Evolutionary conservation across 64 coral and sea anemone genomes (phyloP).

Genomic region (Pocillopora verrucosa): DNA sequence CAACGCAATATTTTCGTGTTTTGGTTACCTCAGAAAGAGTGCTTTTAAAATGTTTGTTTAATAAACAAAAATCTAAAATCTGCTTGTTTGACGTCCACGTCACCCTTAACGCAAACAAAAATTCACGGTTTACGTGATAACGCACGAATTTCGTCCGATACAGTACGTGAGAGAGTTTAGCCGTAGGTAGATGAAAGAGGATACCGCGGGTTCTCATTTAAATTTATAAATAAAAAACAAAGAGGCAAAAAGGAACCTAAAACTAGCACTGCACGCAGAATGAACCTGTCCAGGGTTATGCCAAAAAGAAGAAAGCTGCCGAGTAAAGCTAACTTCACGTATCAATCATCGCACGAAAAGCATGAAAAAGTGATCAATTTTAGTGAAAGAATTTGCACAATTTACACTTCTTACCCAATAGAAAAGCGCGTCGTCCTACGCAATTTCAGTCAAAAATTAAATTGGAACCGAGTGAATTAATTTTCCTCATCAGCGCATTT

Average conservation of each 20-base stretch:
- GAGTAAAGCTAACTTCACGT: background rate
- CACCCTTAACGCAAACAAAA: background rate
- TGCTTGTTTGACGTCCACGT: no score
- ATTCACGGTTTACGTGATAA: background rate
- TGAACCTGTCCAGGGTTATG: background rate
- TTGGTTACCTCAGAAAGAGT: no score
- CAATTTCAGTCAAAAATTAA: background rate
- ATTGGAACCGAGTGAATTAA: background rate
- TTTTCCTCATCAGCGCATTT: slow-evolving; percentile 8
- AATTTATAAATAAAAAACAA: background rate
- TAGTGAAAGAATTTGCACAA: background rate
- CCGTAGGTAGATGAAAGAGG: background rate
- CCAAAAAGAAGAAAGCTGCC: background rate
- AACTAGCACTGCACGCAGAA: background rate
- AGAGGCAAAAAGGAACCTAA: no score
- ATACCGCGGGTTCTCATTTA: slow-evolving; percentile 11
- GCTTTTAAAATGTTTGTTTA: no score
- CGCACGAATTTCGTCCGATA: background rate
- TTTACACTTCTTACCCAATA: background rate
- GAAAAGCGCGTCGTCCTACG: background rate
- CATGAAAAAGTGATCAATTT: background rate
- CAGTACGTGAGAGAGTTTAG: background rate
- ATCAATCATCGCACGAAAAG: background rate
- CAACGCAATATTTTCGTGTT: no score
- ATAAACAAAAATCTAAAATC: no score